These are phyloP conservation scores for Drosophila truncata DNA, from an alignment of 1,140 invertebrate genomes.

Conservation along the genomic window DNA sequence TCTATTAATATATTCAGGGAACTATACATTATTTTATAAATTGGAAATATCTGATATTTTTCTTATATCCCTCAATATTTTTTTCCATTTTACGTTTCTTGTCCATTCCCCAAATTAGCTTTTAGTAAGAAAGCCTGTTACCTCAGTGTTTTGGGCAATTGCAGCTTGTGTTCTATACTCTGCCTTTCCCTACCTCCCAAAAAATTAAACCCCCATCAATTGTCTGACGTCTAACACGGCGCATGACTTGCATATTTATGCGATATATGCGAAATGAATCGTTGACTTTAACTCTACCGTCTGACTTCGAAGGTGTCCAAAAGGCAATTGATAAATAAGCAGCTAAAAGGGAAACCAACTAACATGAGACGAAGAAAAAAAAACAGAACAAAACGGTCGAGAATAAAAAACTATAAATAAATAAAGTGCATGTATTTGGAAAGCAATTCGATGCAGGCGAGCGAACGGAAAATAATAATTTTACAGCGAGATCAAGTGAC, in stretches of 20 bases:
- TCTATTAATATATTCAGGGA: neutral
- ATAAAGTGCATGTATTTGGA: conserved; percentile 69
- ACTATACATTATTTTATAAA: neutral
- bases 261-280: conserved; percentile 73
- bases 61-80: neutral
- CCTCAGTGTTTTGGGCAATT: conserved; percentile 21
- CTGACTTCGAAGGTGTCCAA: conserved; percentile 28
- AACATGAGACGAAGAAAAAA: conserved; percentile 13
- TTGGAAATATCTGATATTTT: neutral
- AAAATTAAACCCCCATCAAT: conserved; percentile 13
- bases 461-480: conserved; percentile 66
- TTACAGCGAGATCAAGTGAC: conserved; percentile 70
- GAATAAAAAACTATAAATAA: conserved; percentile 64
- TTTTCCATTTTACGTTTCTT: neutral
- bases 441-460: conserved; percentile 67
- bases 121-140: conserved; percentile 16
- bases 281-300: conserved; percentile 50
- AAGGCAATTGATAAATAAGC: conserved; percentile 38
- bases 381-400: conserved; percentile 1
- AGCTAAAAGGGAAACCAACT: conserved; percentile 46
- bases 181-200: neutral
- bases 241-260: conserved; percentile 77
- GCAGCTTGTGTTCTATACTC: conserved; percentile 17
- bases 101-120: neutral
- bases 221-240: conserved; percentile 50